These are phyloP conservation scores for Brachypalpus laphriformis DNA, from an alignment of 2,888 invertebrate species.

Conservation along the genomic window DNA sequence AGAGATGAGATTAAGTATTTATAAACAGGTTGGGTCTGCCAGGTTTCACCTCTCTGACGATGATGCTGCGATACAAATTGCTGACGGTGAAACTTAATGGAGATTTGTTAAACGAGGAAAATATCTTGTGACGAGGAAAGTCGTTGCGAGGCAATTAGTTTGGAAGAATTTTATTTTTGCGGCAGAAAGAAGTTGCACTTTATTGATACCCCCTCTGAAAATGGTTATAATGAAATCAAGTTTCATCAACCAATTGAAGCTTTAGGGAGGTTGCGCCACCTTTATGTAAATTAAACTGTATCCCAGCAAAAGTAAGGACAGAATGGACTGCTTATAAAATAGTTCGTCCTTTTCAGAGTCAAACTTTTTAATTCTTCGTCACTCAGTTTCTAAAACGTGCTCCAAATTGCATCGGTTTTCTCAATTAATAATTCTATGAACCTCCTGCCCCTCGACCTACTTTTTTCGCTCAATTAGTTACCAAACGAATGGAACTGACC, in stretches of 20 bases:
- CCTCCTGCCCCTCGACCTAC: neutral
- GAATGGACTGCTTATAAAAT: too few species aligned
- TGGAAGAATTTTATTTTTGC: neutral
- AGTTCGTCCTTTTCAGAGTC: too few species aligned
- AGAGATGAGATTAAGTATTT: slow-evolving; percentile 54
- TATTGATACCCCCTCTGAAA: neutral
- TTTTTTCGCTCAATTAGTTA: neutral
- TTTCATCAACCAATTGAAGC: too few species aligned
- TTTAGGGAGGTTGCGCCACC: too few species aligned
- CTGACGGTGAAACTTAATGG: slow-evolving; percentile 34
- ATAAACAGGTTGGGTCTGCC: slow-evolving; percentile 39
- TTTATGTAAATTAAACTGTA: too few species aligned
- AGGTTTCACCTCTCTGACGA: slow-evolving; percentile 14
- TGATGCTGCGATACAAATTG: neutral
- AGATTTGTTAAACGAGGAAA: slow-evolving; percentile 32
- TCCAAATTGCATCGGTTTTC: neutral
- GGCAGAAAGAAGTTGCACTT: neutral
- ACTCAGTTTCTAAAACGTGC: too few species aligned
- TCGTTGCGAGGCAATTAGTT: neutral
- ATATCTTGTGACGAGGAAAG: neutral
- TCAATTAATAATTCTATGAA: neutral
- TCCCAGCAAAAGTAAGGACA: too few species aligned
- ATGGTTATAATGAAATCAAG: neutral
- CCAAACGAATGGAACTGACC: neutral
- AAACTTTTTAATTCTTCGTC: too few species aligned